Conservation (phyloP, 1,140 invertebrate genomes). For the Subanguina moxae region DNA sequence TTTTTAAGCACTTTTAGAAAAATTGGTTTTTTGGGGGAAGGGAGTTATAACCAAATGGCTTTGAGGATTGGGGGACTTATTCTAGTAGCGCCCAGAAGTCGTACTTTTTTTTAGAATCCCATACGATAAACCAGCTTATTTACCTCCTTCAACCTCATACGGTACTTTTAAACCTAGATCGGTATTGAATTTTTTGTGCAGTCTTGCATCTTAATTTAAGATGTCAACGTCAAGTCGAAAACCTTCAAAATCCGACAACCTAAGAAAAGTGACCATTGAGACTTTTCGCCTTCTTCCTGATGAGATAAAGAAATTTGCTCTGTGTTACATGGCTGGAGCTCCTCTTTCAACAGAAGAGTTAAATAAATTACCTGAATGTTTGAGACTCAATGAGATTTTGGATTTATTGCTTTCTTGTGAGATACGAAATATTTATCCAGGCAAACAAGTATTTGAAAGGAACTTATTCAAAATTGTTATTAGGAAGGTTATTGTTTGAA, state of each 20-base stretch:
- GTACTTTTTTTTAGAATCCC: neutral
- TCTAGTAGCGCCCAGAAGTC: too few species aligned
- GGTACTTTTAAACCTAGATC: conserved; percentile 3
- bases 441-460: neutral
- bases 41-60: too few species aligned
- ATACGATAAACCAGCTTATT: conserved; percentile 12
- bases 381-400: neutral
- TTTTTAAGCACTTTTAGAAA: too few species aligned
- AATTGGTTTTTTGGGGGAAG: too few species aligned
- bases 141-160: conserved; percentile 13
- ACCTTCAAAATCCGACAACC: conserved; percentile 21
- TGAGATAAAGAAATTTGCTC: neutral
- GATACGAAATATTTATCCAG: neutral
- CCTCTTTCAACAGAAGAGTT: neutral
- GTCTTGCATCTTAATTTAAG: too few species aligned
- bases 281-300: neutral
- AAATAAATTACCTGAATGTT: neutral
- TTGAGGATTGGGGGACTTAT: too few species aligned
- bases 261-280: neutral
- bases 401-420: conserved; percentile 2
- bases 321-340: conserved; percentile 1
- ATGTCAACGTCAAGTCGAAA: conserved; percentile 26
- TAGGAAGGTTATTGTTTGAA: conserved; percentile 6
- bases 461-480: conserved; percentile 2
- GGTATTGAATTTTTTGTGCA: too few species aligned